Percentiles rank a stretch among this genome's conserved stretches.
phyloP scores from a whole-genome alignment of 2,113 vertebrate genomes.

The Anoplopoma fimbria region DNA sequence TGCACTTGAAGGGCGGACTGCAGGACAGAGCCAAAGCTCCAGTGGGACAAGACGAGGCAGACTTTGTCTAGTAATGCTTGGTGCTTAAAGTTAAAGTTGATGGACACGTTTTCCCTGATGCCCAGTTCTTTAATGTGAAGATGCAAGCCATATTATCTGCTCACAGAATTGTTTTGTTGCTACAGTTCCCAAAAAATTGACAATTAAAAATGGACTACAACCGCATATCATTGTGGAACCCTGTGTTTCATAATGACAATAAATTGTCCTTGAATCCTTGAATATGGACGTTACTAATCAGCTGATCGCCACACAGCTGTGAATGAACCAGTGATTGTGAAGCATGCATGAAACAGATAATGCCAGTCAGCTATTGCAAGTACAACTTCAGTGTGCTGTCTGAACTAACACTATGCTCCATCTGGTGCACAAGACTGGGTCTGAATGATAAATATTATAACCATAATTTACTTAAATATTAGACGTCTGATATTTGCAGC shows the following conservation, averaged over 20 bases:
- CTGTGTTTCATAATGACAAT: background rate
- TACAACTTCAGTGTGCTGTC: background rate
- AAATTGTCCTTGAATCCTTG: background rate
- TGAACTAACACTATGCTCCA: background rate
- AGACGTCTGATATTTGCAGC: background rate
- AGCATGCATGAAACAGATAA: background rate
- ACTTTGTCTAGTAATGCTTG: too few relatives aligned
- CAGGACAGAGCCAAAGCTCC: too few relatives aligned
- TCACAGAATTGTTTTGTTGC: background rate
- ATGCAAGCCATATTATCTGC: background rate
- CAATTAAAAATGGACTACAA: background rate
- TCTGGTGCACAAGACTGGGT: background rate
- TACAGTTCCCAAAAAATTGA: too few relatives aligned
- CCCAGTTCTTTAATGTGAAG: background rate
- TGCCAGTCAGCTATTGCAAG: background rate
- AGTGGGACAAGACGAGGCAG: too few relatives aligned
- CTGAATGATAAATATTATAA: background rate
- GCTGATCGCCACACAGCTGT: background rate
- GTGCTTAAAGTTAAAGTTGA: too few relatives aligned
- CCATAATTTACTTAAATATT: background rate
- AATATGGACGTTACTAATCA: background rate
- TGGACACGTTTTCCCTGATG: too few relatives aligned
- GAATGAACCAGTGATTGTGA: background rate
- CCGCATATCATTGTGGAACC: background rate
- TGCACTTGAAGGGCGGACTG: too few relatives aligned